phyloP scores from a whole-genome alignment of 2,797 vertebrate genomes.

The Ataeniobius toweri region DNA sequence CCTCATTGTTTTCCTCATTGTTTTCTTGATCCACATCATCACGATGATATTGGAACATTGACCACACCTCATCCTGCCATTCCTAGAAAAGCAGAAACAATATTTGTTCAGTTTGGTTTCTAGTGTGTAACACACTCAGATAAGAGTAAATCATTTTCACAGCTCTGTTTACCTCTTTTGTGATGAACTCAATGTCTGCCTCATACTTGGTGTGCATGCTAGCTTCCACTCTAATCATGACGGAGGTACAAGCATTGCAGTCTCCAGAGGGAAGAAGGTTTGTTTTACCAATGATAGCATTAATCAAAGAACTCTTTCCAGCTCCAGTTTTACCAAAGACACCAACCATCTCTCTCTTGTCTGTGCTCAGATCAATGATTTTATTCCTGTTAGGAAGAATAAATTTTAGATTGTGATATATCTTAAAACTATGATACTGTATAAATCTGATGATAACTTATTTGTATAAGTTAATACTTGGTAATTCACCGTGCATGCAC shows the following conservation, averaged over 20 bases:
- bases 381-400: constrained; percentile 31
- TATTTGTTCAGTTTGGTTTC: background rate
- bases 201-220: constrained; percentile 29
- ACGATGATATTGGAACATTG: background rate
- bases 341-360: constrained; percentile 67
- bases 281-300: constrained; percentile 64
- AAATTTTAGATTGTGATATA: background rate
- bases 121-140: background rate
- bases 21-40: background rate
- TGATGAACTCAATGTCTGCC: constrained; percentile 62
- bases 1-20: too few relatives aligned
- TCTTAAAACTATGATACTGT: background rate
- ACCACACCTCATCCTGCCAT: constrained; percentile 47
- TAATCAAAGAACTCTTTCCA: constrained; percentile 79
- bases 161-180: constrained; percentile 31
- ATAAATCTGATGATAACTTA: background rate
- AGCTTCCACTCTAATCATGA: constrained; percentile 69
- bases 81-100: constrained; percentile 38
- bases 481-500: background rate
- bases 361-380: constrained; percentile 25
- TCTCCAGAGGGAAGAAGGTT: constrained; percentile 67
- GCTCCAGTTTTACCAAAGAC: constrained; percentile 75
- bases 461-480: background rate
- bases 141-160: background rate
- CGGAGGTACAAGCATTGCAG: constrained; percentile 59